Conservation (phyloP, 2,797 vertebrate genomes). For the Cygnus olor region DNA sequence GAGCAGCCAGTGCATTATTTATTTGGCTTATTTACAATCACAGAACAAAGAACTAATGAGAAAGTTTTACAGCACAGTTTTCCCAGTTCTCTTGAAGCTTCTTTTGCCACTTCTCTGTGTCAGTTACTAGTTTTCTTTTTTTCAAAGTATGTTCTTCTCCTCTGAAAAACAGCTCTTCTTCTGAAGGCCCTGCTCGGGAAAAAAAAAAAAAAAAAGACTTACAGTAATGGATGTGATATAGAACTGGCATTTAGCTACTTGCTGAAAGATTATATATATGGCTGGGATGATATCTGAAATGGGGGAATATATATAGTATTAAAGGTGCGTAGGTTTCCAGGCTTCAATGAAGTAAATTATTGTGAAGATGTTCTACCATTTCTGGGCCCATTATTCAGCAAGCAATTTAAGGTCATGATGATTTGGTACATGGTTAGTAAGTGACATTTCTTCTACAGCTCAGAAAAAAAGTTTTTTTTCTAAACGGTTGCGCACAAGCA, state of each 20-base stretch:
- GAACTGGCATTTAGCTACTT: background rate
- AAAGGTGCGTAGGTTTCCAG: background rate
- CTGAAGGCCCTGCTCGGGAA: constrained; percentile 83
- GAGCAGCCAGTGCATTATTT: background rate
- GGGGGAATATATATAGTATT: background rate
- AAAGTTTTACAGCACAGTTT: constrained; percentile 86
- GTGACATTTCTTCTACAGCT: background rate
- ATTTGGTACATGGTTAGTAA: background rate
- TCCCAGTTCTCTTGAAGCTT: constrained; percentile 94
- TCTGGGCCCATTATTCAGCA: background rate
- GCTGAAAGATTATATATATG: background rate
- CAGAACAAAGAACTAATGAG: constrained; percentile 9
- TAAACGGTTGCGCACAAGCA: background rate
- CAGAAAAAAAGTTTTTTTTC: background rate
- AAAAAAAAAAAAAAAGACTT: constrained; percentile 2
- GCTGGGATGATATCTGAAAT: background rate
- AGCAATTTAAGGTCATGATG: background rate
- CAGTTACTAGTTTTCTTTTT: constrained; percentile 74
- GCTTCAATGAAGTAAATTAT: constrained; percentile 1
- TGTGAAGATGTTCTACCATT: background rate
- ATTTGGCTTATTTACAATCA: background rate
- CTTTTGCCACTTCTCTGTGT: constrained; percentile 85
- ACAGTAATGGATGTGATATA: background rate
- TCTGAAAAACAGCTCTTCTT: constrained; percentile 82
- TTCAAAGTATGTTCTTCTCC: constrained; percentile 57